These are phyloP conservation scores for Patiria pectinifera DNA, from an alignment of 53 echinoderm and acorn worm genomes.

Conservation along the genomic window DNA sequence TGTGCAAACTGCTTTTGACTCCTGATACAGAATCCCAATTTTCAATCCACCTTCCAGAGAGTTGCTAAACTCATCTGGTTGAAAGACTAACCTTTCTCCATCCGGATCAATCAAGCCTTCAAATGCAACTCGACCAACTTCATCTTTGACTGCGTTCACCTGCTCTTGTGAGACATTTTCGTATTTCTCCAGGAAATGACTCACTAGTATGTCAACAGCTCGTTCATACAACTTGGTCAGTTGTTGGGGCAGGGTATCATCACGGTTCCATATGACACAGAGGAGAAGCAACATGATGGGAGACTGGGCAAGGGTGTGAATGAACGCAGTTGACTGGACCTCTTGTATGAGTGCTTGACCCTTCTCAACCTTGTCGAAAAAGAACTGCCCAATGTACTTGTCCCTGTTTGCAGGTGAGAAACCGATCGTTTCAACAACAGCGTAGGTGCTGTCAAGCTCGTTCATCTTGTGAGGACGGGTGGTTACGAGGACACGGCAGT, in stretches of 20 bases:
- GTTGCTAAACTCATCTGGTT: background rate
- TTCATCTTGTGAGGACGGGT: background rate
- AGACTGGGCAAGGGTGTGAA: background rate
- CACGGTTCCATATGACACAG: background rate
- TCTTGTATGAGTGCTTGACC: constrained; percentile 22
- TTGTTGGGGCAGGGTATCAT: constrained; percentile 2
- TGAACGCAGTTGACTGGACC: background rate
- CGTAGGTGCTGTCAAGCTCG: background rate
- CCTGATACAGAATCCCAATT: background rate
- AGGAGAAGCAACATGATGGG: constrained; percentile 20
- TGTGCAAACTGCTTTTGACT: background rate
- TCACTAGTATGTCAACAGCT: background rate
- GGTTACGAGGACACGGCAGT: background rate
- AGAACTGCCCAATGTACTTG: constrained; percentile 1
- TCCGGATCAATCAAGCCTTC: constrained; percentile 13
- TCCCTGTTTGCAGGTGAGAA: background rate
- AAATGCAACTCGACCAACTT: constrained; percentile 6
- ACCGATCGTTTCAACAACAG: constrained; percentile 17
- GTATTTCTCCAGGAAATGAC: background rate
- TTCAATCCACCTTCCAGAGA: background rate
- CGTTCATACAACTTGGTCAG: background rate
- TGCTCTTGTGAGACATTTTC: background rate
- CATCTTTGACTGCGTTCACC: background rate
- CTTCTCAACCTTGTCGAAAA: background rate
- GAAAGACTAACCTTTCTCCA: constrained; percentile 17